Conservation (phyloP, 2,797 vertebrate species). For the Lepilemur ruficaudatus region DNA sequence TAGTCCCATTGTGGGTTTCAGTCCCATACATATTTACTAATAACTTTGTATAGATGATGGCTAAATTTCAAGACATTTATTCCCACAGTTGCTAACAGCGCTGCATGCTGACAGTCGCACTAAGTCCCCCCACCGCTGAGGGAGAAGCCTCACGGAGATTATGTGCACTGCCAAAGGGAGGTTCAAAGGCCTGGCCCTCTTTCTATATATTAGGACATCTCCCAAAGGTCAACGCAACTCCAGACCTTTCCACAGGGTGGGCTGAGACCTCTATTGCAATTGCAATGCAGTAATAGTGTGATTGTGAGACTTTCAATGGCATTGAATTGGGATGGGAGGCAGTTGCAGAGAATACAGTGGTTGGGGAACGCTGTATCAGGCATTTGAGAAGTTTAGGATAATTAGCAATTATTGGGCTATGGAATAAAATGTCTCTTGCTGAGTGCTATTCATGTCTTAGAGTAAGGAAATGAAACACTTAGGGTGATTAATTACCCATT, state of each 20-base stretch:
- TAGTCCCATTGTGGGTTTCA: neutral
- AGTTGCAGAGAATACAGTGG: neutral
- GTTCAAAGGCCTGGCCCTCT: neutral
- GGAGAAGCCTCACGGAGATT: neutral
- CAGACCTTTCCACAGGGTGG: neutral
- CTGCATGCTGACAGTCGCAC: neutral
- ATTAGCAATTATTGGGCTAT: neutral
- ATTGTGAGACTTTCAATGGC: neutral
- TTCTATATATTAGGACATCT: neutral
- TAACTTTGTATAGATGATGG: neutral
- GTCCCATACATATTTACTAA: neutral
- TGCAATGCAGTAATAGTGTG: neutral
- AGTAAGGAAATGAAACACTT: neutral
- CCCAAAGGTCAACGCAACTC: neutral
- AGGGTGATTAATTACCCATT: neutral
- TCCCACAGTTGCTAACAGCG: neutral
- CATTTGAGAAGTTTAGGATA: neutral
- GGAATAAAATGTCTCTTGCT: neutral
- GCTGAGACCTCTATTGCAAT: neutral
- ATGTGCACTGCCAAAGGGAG: neutral
- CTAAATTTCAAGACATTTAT: neutral
- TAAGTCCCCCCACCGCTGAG: neutral
- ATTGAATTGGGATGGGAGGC: neutral
- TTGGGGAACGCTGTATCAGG: neutral
- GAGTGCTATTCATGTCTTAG: neutral